These are phyloP conservation scores for Cephus nigrinus DNA, from an alignment of 2,888 invertebrate species.

Conservation along the genomic window DNA sequence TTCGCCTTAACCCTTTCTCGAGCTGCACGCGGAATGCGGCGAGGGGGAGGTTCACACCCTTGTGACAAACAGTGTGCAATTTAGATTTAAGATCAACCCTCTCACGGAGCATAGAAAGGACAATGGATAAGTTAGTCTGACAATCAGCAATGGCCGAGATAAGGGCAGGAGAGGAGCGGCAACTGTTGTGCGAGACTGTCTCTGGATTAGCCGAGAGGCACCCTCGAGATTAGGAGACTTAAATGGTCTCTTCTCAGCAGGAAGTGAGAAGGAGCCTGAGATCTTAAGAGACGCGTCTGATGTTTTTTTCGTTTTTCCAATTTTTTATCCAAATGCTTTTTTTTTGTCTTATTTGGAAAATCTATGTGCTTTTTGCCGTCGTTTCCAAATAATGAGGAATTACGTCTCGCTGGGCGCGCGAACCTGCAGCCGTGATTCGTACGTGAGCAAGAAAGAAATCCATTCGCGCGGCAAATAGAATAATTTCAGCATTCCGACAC, in stretches of 20 bases:
- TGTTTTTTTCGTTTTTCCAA: neutral
- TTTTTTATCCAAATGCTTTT: too few relatives aligned
- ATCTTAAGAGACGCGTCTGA: neutral
- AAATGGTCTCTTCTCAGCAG: slow-evolving; percentile 28
- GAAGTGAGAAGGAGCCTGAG: slow-evolving; percentile 12
- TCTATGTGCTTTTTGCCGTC: slow-evolving; percentile 29
- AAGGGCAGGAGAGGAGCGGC: slow-evolving; percentile 38
- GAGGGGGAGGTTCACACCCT: slow-evolving; percentile 4
- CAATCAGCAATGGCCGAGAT: slow-evolving; percentile 51
- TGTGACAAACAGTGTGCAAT: slow-evolving; percentile 60
- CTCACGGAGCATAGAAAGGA: slow-evolving; percentile 45
- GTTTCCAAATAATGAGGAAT: neutral
- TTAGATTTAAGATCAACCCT: slow-evolving; percentile 61
- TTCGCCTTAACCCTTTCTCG: neutral
- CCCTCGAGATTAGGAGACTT: slow-evolving; percentile 41
- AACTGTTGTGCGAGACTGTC: neutral
- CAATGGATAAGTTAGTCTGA: slow-evolving; percentile 54
- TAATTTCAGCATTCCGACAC: slow-evolving; percentile 50
- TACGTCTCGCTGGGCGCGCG: slow-evolving; percentile 12
- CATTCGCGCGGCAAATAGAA: slow-evolving; percentile 20
- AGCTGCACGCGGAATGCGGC: neutral
- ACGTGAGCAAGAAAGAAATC: slow-evolving; percentile 31
- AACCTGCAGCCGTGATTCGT: slow-evolving; percentile 1
- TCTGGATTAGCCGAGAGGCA: slow-evolving; percentile 35
- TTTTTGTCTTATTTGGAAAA: neutral